Evolutionary conservation across 2,113 vertebrate genomes (phyloP).

Genomic region (Noturus placidus): DNA sequence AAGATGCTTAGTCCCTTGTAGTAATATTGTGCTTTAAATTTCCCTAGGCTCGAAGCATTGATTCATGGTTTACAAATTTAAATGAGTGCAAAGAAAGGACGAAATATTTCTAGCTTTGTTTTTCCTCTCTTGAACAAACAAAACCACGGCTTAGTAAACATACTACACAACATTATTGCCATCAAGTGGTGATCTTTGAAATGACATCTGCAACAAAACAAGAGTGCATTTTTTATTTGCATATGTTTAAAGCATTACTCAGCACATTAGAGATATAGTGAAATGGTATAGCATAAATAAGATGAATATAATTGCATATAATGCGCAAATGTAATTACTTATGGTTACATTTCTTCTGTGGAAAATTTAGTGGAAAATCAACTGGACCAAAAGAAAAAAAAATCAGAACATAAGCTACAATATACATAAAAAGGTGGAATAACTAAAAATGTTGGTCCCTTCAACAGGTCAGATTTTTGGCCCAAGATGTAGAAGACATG

Average conservation of each 20-base stretch:
- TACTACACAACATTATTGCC: not conserved
- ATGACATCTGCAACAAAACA: not conserved
- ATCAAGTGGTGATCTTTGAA: constrained; percentile 15
- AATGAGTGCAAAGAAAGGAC: not conserved
- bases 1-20: constrained; percentile 4
- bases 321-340: not conserved
- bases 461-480: not conserved
- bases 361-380: not conserved
- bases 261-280: not conserved
- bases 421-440: not conserved
- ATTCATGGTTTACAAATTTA: not conserved
- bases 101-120: not conserved
- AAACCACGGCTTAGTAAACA: not conserved
- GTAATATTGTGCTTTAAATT: not conserved
- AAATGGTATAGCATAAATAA: not conserved
- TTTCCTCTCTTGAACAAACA: not conserved
- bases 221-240: constrained; percentile 46
- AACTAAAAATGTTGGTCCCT: not conserved
- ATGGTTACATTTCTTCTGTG: not conserved
- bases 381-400: not conserved
- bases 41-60: constrained; percentile 7
- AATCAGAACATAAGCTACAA: not conserved
- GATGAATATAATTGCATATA: not conserved
- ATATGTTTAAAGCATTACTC: constrained; percentile 18
- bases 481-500: not conserved